Evolutionary conservation across 2,113 vertebrate genomes (phyloP), one percentile per base, ranked within the genome.

Genomic region (Hypomesus transpacificus): DNA sequence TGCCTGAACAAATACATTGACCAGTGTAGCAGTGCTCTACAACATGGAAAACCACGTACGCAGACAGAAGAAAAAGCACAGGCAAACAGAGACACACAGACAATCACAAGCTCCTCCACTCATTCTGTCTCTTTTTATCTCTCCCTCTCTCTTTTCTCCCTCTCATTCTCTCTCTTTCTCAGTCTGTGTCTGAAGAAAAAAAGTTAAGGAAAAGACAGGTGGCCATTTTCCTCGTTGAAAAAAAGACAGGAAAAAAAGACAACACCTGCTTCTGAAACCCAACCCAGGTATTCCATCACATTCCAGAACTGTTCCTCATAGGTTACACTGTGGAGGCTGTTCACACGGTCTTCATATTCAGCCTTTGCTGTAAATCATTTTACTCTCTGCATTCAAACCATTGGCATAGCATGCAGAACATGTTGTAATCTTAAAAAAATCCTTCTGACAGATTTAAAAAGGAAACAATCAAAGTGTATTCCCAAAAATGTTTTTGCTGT

Each of bases 241-340:
- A 79, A 74, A 61, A 57, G 18, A 58, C 60, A 78, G 82, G 86
- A 91, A 91, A 92, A 91, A 88, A 87, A 81, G 82, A 87, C 89
- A 88, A 90, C 94, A 93, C 90, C 93, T 93, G 90, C 87, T 88
- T 80, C 77, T 92, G 93, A 94, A 95, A 95, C 90, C 90, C 84
- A 90, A 92, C 91, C 89, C 92, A 92, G 87, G 84, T 91, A 85
- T 90, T 90, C 90, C 34, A n/a, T 91, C 84, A 88, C 91, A 89
- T 86, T 88, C 84, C 89, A 84, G 87, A 93, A 92, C 91, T 83
- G 89, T 86, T 74, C 88, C 79, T 71, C 79, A 34, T 70, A 60
- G 53, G 16, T 66, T 60, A 54, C 39, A 85, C 70, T 74, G 73
- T 83, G 86, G 76, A 76, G 60, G 75, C 18, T 20, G 82, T 88